phyloP scores from a whole-genome alignment of 2,113 vertebrate species.

The Pachyramphus minor region DNA sequence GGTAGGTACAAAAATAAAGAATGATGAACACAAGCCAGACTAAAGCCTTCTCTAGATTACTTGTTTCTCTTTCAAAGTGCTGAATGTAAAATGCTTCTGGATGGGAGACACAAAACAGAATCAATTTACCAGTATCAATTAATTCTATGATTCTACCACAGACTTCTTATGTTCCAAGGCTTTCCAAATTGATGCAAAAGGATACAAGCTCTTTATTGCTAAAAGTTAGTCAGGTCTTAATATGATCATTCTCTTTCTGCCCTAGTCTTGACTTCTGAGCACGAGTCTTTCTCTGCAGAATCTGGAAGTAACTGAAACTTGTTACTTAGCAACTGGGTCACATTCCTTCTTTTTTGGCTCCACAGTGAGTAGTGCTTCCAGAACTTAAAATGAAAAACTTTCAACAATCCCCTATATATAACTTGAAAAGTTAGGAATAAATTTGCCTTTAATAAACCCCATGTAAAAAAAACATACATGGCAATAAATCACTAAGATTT shows the following conservation, averaged over 20 bases:
- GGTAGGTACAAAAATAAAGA: background rate
- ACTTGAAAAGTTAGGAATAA: conserved; percentile 4
- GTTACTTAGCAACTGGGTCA: conserved; percentile 51
- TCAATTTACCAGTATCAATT: no score
- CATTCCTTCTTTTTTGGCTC: conserved; percentile 54
- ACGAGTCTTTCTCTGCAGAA: background rate
- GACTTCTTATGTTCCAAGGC: background rate
- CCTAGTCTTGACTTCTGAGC: background rate
- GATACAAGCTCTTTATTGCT: background rate
- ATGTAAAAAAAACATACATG: background rate
- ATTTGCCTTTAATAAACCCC: conserved; percentile 14
- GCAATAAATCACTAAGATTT: conserved; percentile 16
- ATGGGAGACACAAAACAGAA: background rate
- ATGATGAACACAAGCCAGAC: background rate
- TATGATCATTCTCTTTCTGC: background rate
- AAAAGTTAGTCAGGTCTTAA: background rate
- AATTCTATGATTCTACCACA: no score
- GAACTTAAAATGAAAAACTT: conserved; percentile 26
- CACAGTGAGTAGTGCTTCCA: background rate
- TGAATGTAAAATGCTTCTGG: background rate
- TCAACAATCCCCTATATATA: background rate
- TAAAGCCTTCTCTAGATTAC: background rate
- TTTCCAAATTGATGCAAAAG: background rate
- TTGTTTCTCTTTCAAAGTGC: background rate
- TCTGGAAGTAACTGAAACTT: conserved; percentile 41